Percentiles rank a stretch among this genome's conserved stretches.
phyloP scores from a whole-genome alignment of 1,140 invertebrate species.

The Conus ventricosus region DNA sequence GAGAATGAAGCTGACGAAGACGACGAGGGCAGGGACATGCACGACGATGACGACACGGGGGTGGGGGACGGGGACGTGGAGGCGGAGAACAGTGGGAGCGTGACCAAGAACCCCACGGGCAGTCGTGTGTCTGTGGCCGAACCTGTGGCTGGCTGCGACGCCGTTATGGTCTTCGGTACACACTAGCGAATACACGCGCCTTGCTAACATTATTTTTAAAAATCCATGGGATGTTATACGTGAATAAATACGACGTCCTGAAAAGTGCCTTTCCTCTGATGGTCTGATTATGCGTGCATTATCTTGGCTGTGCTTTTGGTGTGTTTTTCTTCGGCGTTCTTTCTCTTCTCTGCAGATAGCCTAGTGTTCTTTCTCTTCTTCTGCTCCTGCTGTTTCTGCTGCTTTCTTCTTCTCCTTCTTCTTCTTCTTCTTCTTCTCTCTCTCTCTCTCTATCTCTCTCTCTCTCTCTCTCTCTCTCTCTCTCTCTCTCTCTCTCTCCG shows the following conservation, averaged over 20 bases:
- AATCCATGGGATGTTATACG: neutral
- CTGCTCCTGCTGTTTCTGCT: neutral
- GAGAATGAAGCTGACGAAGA: neutral
- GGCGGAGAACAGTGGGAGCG: neutral
- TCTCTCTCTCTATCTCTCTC: neutral
- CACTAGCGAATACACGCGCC: neutral
- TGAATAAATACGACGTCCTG: constrained; percentile 2
- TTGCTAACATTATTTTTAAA: neutral
- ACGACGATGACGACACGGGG: neutral
- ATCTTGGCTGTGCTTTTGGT: neutral
- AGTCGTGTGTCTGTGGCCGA: neutral
- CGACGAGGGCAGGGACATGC: neutral
- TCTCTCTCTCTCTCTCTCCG: neutral
- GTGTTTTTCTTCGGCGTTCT: neutral
- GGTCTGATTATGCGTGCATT: neutral
- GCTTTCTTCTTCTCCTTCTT: neutral
- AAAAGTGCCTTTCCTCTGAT: neutral
- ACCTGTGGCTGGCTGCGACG: constrained; percentile 13
- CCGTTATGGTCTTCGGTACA: constrained; percentile 11
- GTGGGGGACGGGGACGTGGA: neutral
- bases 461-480: neutral
- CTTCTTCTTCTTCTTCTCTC: neutral
- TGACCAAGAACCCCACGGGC: neutral
- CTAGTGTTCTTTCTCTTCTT: too few relatives aligned
- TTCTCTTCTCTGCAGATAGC: neutral